Conservation (phyloP, 2,888 invertebrate species). For the Leucophenga maculata region DNA sequence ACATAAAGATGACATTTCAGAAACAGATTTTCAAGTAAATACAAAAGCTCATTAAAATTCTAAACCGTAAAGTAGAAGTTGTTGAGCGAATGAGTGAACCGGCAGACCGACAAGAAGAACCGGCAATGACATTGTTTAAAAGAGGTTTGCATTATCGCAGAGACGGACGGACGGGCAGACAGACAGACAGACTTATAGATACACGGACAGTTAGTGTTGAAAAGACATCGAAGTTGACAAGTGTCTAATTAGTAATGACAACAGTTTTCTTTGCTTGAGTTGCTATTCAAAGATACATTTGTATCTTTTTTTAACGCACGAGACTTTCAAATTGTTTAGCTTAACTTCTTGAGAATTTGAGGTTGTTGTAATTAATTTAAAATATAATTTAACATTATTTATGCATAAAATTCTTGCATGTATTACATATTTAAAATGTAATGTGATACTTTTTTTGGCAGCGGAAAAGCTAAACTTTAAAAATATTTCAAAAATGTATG, state of each 20-base stretch:
- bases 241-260: constrained; percentile 62
- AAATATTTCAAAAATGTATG: too few species aligned
- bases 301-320: too few species aligned
- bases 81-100: not conserved
- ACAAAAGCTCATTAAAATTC: constrained; percentile 65
- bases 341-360: too few species aligned
- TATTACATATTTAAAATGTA: too few species aligned
- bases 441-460: too few species aligned
- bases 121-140: constrained; percentile 12
- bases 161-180: not conserved
- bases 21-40: constrained; percentile 37
- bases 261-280: constrained; percentile 38
- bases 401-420: too few species aligned
- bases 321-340: too few species aligned
- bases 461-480: too few species aligned
- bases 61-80: constrained; percentile 58
- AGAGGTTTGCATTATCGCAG: not conserved
- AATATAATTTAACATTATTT: too few species aligned
- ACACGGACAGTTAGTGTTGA: not conserved
- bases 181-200: constrained; percentile 9
- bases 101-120: not conserved
- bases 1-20: constrained; percentile 61
- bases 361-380: too few species aligned
- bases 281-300: not conserved
- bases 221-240: constrained; percentile 51